A percentile compares a stretch with the other conserved stretches of the same genome.
phyloP scores from a whole-genome alignment of 1,140 invertebrate species.

The Subanguina moxae region DNA sequence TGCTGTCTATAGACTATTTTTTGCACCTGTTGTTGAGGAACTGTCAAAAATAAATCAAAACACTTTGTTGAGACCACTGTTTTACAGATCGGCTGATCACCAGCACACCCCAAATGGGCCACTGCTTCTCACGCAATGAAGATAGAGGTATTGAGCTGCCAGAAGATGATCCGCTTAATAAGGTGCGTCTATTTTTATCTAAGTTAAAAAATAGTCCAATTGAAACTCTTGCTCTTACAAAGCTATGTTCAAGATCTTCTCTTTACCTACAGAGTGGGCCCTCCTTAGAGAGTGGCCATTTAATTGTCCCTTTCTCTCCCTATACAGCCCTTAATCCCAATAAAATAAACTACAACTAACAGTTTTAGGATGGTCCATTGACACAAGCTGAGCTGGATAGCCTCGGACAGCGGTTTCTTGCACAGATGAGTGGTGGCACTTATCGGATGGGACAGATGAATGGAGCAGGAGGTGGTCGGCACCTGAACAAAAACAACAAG shows the following conservation, averaged over 20 bases:
- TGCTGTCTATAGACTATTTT: too few relatives aligned
- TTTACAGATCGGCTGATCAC: too few relatives aligned
- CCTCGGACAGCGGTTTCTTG: not conserved
- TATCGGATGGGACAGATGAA: not conserved
- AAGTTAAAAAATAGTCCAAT: not conserved
- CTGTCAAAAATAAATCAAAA: too few relatives aligned
- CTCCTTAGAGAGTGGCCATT: too few relatives aligned
- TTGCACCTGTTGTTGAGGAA: too few relatives aligned
- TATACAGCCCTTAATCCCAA: too few relatives aligned
- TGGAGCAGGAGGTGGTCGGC: not conserved
- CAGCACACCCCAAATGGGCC: slow-evolving; percentile 3
- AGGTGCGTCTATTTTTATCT: not conserved
- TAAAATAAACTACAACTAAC: too few relatives aligned
- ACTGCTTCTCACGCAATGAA: slow-evolving; percentile 3
- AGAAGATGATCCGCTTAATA: not conserved
- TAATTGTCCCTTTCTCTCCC: too few relatives aligned
- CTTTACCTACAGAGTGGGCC: too few relatives aligned
- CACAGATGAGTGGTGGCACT: not conserved
- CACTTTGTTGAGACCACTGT: too few relatives aligned
- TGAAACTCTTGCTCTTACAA: too few relatives aligned
- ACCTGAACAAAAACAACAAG: not conserved
- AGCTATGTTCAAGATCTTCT: too few relatives aligned
- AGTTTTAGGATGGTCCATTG: not conserved
- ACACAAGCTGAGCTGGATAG: not conserved
- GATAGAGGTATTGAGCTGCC: not conserved